Percentiles rank a stretch among this genome's conserved stretches.
phyloP scores from a whole-genome alignment of 2,797 vertebrate species.

The Pygocentrus nattereri region DNA sequence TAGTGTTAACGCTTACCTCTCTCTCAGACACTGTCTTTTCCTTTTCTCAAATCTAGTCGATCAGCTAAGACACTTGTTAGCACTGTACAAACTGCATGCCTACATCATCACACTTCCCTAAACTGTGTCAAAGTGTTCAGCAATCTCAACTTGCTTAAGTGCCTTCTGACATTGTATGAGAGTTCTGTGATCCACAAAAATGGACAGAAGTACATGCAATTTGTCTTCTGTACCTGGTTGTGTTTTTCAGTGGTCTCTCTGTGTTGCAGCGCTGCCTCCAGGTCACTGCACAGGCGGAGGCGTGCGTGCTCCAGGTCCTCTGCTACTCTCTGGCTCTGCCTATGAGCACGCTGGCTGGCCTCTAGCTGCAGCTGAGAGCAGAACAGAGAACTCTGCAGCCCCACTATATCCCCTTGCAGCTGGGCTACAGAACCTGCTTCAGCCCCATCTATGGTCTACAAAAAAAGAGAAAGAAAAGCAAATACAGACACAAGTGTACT shows the following conservation, averaged over 20 bases:
- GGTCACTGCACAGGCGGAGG: slow-evolving; percentile 80
- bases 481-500: background rate
- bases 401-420: slow-evolving; percentile 86
- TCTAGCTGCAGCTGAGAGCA: slow-evolving; percentile 89
- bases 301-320: slow-evolving; percentile 78
- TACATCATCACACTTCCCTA: too few species aligned
- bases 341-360: slow-evolving; percentile 82
- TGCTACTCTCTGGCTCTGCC: slow-evolving; percentile 85
- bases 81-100: too few species aligned
- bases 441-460: slow-evolving; percentile 75
- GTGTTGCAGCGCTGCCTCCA: slow-evolving; percentile 86
- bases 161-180: too few species aligned
- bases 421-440: slow-evolving; percentile 65
- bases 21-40: too few species aligned
- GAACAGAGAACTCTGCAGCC: slow-evolving; percentile 88
- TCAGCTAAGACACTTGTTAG: too few species aligned
- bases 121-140: too few species aligned
- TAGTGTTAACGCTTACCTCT: too few species aligned
- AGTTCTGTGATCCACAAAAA: too few species aligned
- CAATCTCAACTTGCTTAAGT: too few species aligned
- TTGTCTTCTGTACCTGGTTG: slow-evolving; percentile 83
- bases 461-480: background rate
- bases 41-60: too few species aligned
- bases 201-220: too few species aligned
- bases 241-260: slow-evolving; percentile 89